Conservation (phyloP, 2,888 invertebrate genomes). For the Tipula vernalis region DNA sequence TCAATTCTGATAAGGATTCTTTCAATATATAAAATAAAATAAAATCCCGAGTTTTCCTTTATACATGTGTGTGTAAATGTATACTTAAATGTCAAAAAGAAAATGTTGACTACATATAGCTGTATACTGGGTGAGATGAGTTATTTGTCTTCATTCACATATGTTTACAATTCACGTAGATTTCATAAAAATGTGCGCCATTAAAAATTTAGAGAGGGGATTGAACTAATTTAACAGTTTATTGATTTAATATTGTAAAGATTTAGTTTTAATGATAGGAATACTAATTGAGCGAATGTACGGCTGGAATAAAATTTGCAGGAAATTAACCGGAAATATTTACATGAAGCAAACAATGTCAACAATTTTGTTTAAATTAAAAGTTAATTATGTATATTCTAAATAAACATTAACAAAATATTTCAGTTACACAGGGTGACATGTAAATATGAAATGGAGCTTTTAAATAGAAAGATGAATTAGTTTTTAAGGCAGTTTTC, state of each 20-base stretch:
- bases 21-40: background rate
- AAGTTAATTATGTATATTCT: too few species aligned
- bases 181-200: background rate
- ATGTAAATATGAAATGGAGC: background rate
- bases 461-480: background rate
- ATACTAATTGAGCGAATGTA: background rate
- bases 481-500: background rate
- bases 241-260: background rate
- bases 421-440: background rate
- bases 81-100: background rate
- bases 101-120: background rate
- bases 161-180: background rate
- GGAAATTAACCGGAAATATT: too few species aligned
- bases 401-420: background rate
- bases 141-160: background rate
- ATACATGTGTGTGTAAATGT: background rate
- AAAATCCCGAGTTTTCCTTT: background rate
- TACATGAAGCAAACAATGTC: background rate
- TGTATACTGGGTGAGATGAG: background rate
- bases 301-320: background rate
- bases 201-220: background rate
- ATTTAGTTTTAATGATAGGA: background rate
- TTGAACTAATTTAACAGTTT: background rate
- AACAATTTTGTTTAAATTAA: background rate
- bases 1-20: background rate